These are phyloP conservation scores for Tupaia chinensis DNA, from an alignment of 2,113 vertebrate species.

Conservation along the genomic window DNA sequence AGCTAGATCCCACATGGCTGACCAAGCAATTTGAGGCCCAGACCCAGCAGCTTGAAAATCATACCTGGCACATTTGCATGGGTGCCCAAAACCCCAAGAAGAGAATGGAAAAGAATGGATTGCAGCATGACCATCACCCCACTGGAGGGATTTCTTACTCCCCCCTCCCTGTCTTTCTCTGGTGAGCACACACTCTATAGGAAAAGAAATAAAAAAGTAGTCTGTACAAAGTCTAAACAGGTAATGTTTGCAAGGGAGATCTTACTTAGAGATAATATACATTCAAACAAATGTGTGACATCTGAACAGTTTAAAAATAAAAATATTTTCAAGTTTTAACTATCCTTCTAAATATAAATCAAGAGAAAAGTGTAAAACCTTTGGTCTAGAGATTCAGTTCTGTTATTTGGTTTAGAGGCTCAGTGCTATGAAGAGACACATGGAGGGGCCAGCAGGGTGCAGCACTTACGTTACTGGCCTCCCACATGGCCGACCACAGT, in stretches of 20 bases:
- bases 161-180: too few species aligned
- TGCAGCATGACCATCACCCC: too few species aligned
- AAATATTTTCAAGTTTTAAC: slow-evolving; percentile 42
- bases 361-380: neutral
- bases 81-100: too few species aligned
- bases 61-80: too few species aligned
- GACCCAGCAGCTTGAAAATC: too few species aligned
- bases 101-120: too few species aligned
- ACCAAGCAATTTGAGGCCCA: too few species aligned
- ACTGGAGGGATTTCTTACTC: too few species aligned
- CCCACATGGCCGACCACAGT: too few species aligned
- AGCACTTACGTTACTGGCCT: too few species aligned
- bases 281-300: slow-evolving; percentile 24
- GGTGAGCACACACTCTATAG: neutral
- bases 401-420: neutral
- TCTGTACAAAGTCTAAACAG: neutral
- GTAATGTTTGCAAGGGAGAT: slow-evolving; percentile 43
- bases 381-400: neutral
- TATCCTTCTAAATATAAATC: neutral
- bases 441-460: too few species aligned
- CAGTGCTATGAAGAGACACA: neutral
- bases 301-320: slow-evolving; percentile 32
- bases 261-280: neutral
- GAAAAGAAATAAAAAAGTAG: neutral
- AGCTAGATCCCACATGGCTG: too few species aligned